A percentile compares a stretch with the other conserved stretches of the same genome.
Evolutionary conservation across 1,140 invertebrate species (phyloP).

Genomic region (Papilio xuthus): DNA sequence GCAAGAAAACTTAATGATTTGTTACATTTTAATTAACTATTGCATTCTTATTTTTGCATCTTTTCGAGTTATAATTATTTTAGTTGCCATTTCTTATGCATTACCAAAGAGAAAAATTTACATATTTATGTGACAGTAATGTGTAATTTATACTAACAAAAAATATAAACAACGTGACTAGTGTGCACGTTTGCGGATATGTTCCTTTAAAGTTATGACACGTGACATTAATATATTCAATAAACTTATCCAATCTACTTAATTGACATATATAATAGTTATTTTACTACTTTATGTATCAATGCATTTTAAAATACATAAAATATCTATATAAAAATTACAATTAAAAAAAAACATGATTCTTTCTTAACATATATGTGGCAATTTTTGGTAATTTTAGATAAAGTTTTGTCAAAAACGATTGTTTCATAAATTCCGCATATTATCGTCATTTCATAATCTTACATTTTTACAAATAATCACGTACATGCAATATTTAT

Average conservation of each 20-base stretch:
- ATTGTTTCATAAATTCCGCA: slow-evolving; percentile 25
- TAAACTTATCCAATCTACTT: neutral
- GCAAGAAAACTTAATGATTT: neutral
- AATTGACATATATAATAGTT: too few species aligned
- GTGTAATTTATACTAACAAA: neutral
- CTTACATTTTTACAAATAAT: neutral
- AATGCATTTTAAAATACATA: too few species aligned
- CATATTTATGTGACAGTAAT: neutral
- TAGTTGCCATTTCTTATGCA: neutral
- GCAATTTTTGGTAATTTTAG: neutral
- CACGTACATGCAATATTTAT: slow-evolving; percentile 21
- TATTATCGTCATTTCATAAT: neutral
- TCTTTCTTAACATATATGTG: neutral
- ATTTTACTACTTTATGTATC: too few species aligned
- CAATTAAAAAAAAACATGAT: neutral
- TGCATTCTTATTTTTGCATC: neutral
- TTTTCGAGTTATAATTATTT: neutral
- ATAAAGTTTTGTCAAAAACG: slow-evolving; percentile 19
- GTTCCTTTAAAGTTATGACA: neutral
- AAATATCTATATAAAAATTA: neutral
- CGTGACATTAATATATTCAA: slow-evolving; percentile 5
- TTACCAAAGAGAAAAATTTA: neutral
- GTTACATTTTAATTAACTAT: neutral
- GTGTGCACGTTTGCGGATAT: neutral
- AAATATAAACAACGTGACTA: neutral